phyloP scores from a whole-genome alignment of 2,113 vertebrate species.

The Tragelaphus scriptus region DNA sequence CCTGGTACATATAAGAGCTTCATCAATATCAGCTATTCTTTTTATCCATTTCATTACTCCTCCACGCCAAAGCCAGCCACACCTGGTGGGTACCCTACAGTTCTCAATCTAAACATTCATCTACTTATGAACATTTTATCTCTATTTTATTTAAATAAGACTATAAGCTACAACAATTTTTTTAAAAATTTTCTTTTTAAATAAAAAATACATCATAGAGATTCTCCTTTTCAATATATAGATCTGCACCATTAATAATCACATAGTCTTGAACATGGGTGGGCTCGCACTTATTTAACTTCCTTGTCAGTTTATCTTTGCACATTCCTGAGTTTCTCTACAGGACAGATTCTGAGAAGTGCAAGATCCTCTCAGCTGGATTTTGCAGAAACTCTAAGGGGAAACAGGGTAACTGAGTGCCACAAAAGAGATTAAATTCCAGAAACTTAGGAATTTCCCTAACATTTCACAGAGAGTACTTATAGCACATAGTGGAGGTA shows the following conservation, averaged over 20 bases:
- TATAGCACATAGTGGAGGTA: background rate
- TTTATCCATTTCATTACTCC: background rate
- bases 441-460: background rate
- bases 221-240: background rate
- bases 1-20: background rate
- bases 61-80: background rate
- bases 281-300: background rate
- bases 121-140: background rate
- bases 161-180: background rate
- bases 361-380: background rate
- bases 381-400: background rate
- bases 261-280: background rate
- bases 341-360: background rate
- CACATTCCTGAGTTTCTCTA: background rate
- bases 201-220: background rate
- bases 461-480: background rate
- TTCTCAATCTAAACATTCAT: background rate
- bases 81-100: background rate
- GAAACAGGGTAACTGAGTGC: background rate
- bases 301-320: background rate
- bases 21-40: background rate
- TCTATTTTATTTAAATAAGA: background rate
- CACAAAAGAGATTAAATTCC: background rate
- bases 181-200: fast-evolving
- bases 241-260: background rate